phyloP scores from a whole-genome alignment of 2,113 vertebrate genomes.

The Notothenia rossii region DNA sequence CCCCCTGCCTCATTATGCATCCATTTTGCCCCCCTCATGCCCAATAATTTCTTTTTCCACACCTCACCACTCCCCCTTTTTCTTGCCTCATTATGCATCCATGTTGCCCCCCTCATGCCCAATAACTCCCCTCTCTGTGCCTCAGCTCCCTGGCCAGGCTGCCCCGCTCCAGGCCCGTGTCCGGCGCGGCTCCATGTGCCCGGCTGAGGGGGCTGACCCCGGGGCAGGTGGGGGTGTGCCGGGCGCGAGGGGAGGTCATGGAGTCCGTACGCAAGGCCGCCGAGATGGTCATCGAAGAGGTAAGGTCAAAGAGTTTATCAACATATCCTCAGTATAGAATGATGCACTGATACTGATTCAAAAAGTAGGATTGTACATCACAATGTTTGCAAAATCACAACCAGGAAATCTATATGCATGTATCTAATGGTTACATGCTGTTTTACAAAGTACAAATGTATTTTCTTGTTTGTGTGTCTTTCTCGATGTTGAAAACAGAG shows the following conservation, averaged over 20 bases:
- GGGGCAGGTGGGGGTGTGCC: conserved; percentile 84
- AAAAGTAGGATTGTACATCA: no score
- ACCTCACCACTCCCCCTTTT: neutral
- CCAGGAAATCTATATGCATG: no score
- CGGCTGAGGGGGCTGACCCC: conserved; percentile 81
- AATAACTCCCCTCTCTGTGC: conserved; percentile 21
- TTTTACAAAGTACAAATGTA: no score
- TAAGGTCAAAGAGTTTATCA: conserved; percentile 34
- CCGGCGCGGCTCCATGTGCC: conserved; percentile 75
- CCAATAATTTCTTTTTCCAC: conserved; percentile 10
- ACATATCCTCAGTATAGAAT: neutral
- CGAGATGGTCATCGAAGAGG: conserved; percentile 86
- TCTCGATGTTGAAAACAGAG: no score
- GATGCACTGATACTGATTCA: no score
- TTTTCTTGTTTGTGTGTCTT: no score
- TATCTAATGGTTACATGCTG: no score
- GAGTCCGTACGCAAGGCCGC: conserved; percentile 76
- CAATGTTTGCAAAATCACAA: no score
- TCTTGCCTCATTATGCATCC: conserved; percentile 46
- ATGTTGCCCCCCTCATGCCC: no score
- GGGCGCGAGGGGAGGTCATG: conserved; percentile 83
- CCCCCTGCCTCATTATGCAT: no score
- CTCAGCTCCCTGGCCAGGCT: conserved; percentile 84
- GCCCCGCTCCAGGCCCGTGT: conserved; percentile 79
- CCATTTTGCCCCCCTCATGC: no score